A percentile compares a stretch with the other conserved stretches of the same genome.
Evolutionary conservation across 1,140 invertebrate species (phyloP).

Genomic region (Metaphire vulgaris): DNA sequence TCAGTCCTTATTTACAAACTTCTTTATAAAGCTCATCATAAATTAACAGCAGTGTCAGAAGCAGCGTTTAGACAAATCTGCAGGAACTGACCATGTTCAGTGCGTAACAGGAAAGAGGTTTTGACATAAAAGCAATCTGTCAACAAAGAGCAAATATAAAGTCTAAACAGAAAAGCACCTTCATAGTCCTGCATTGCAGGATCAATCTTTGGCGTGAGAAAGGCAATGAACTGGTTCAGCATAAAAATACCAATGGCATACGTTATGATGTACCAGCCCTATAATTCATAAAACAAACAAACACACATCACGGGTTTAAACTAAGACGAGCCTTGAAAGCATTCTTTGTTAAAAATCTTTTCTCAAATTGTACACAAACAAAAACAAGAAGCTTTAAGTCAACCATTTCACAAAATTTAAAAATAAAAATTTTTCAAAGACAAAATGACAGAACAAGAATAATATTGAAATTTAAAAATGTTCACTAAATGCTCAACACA

Average conservation of each 20-base stretch:
- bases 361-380: too few relatives aligned
- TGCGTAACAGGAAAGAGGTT: neutral
- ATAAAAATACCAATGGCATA: conserved; percentile 98
- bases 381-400: too few relatives aligned
- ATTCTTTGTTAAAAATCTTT: neutral
- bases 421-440: too few relatives aligned
- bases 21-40: too few relatives aligned
- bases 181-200: conserved; percentile 60
- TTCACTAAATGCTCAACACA: neutral
- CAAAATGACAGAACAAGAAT: too few relatives aligned
- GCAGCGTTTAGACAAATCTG: too few relatives aligned
- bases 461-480: neutral
- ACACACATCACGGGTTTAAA: neutral
- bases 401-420: too few relatives aligned
- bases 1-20: too few relatives aligned
- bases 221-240: conserved; percentile 97
- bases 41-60: too few relatives aligned
- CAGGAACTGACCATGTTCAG: neutral
- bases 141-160: too few relatives aligned
- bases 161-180: too few relatives aligned
- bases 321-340: neutral
- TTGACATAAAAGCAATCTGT: neutral
- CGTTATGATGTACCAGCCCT: conserved; percentile 99
- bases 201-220: conserved; percentile 98
- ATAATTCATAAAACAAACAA: conserved; percentile 38